Conservation (phyloP, 2,797 vertebrate species). For the Morelia viridis region DNA sequence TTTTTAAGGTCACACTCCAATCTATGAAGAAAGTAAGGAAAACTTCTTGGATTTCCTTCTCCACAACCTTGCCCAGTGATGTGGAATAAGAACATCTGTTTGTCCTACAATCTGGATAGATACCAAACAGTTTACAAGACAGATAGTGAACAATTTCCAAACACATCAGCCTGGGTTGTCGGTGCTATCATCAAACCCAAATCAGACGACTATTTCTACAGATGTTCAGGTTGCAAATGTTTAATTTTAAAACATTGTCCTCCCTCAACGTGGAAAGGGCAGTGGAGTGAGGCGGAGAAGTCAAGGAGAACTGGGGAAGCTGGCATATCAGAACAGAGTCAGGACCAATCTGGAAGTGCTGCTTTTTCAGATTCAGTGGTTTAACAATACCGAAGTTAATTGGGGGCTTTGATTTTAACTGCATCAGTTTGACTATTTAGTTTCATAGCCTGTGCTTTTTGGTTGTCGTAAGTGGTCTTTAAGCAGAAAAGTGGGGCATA, state of each 20-base stretch:
- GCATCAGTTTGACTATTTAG: not conserved
- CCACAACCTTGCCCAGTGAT: not conserved
- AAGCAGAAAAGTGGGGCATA: not conserved
- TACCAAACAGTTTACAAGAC: not conserved
- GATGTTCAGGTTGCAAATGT: not conserved
- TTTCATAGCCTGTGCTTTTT: not conserved
- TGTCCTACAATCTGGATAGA: not conserved
- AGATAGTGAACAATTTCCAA: not conserved
- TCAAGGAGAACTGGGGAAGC: not conserved
- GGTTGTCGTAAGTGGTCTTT: not conserved
- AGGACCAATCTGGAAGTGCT: not conserved
- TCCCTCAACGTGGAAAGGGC: not conserved
- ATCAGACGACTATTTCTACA: not conserved
- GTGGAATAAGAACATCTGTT: not conserved
- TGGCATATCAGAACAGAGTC: not conserved
- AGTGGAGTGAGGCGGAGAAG: not conserved
- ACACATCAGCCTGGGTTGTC: not conserved
- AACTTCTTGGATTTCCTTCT: not conserved
- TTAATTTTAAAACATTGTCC: not conserved
- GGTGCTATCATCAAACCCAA: not conserved
- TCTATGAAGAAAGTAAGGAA: not conserved
- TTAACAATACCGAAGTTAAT: not conserved
- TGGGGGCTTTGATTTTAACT: not conserved
- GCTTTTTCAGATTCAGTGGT: not conserved
- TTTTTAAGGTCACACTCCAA: accelerated